Evolutionary conservation across 2,113 vertebrate species (phyloP).

Genomic region (Epinephelus fuscoguttatus): DNA sequence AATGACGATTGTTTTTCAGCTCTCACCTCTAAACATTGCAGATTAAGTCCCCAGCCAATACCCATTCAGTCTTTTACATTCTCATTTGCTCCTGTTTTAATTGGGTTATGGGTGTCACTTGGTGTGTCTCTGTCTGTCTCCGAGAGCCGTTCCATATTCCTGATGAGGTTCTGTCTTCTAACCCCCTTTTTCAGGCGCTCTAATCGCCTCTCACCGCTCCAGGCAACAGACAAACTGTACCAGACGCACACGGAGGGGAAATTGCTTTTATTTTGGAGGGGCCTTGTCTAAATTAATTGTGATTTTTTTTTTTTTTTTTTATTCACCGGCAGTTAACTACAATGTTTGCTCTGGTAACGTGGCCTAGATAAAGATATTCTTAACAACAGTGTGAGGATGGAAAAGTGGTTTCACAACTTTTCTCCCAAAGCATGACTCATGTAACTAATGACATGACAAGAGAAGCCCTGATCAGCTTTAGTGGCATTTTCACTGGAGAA

Average conservation of each 20-base stretch:
- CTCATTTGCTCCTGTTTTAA: constrained; percentile 60
- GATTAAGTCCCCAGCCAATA: not conserved
- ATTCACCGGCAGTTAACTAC: constrained; percentile 46
- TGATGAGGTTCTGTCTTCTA: constrained; percentile 72
- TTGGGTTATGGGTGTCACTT: constrained; percentile 64
- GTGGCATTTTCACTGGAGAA: not conserved
- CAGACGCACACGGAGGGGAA: constrained; percentile 52
- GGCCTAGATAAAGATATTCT: constrained; percentile 60
- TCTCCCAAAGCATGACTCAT: not conserved
- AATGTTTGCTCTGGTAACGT: constrained; percentile 56
- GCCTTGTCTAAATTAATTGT: constrained; percentile 59
- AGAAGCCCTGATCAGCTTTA: not conserved
- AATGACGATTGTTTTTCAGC: constrained; percentile 10
- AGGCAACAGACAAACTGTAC: constrained; percentile 76
- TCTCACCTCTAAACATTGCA: constrained; percentile 8
- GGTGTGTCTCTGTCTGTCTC: constrained; percentile 51
- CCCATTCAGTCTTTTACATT: constrained; percentile 25
- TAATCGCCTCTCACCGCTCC: constrained; percentile 77
- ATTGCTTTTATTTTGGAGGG: constrained; percentile 71
- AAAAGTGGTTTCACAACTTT: not conserved
- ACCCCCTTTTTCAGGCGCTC: constrained; percentile 66
- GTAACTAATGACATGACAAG: not conserved
- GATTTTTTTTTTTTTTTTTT: constrained; percentile 45
- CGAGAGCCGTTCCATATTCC: constrained; percentile 65
- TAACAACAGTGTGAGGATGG: not conserved